Evolutionary conservation across 1,140 invertebrate genomes (phyloP).

Genomic region (Pentalonia nigronervosa): DNA sequence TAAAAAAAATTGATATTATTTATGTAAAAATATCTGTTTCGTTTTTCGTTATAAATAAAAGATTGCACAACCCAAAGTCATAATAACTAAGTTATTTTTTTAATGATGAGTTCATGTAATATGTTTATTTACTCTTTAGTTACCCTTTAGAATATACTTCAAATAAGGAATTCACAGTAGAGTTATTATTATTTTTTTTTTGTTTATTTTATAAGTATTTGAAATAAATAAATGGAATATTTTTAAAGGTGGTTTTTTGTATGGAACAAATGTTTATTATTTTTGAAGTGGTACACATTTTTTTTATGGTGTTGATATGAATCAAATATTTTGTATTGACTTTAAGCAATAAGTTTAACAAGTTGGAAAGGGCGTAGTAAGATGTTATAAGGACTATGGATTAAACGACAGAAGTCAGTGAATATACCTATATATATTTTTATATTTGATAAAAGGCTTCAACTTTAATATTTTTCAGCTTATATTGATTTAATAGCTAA

Average conservation of each 20-base stretch:
- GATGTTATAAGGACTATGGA: not conserved
- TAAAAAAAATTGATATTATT: not conserved
- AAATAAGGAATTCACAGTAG: not conserved
- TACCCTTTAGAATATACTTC: not conserved
- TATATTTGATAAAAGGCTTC: not conserved
- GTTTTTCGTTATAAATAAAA: not conserved
- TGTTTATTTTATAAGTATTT: not conserved
- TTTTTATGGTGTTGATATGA: not conserved
- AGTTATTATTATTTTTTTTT: not conserved
- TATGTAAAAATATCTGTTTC: not conserved
- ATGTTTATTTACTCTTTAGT: not conserved
- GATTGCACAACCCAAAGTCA: not conserved
- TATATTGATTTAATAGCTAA: not conserved
- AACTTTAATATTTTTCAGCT: not conserved
- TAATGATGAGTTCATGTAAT: not conserved
- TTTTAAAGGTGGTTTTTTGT: not conserved
- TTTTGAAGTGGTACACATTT: not conserved
- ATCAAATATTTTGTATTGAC: not conserved
- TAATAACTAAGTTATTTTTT: not conserved
- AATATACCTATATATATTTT: not conserved
- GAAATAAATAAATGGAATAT: not conserved
- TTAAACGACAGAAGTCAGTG: not conserved
- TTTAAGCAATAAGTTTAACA: not conserved
- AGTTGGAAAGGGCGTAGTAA: not conserved
- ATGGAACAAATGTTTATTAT: not conserved